phyloP scores from a whole-genome alignment of 2,888 invertebrate genomes.

The Odontocolon sp. region DNA sequence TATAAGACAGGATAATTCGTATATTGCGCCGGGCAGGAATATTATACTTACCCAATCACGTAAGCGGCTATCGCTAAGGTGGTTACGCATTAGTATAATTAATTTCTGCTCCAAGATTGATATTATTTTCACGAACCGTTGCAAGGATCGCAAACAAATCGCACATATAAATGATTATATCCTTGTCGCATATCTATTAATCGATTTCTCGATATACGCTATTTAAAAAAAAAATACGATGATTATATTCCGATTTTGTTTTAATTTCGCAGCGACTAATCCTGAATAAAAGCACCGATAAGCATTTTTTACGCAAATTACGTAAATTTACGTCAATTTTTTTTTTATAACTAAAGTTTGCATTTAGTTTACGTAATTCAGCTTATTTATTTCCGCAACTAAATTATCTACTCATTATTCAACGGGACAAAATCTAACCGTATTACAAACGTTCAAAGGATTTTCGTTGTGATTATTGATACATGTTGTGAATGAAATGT shows the following conservation, averaged over 20 bases:
- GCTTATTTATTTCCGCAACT: too few relatives aligned
- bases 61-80: constrained; percentile 68
- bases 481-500: constrained; percentile 5
- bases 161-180: too few relatives aligned
- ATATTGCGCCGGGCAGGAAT: constrained; percentile 30
- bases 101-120: constrained; percentile 31
- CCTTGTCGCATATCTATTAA: too few relatives aligned
- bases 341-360: too few relatives aligned
- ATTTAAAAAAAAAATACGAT: neutral
- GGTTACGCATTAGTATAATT: constrained; percentile 62
- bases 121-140: constrained; percentile 6
- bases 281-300: neutral
- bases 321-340: too few relatives aligned
- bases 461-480: constrained; percentile 11
- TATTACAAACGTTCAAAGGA: neutral
- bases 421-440: too few relatives aligned
- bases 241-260: neutral
- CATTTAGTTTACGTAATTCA: too few relatives aligned
- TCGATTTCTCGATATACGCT: too few relatives aligned
- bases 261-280: neutral
- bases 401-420: too few relatives aligned
- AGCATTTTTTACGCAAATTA: too few relatives aligned
- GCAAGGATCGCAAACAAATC: too few relatives aligned
- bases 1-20: constrained; percentile 15
- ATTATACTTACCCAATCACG: constrained; percentile 61